phyloP scores from a whole-genome alignment of 2,888 invertebrate species.

The Argyresthia albistria region DNA sequence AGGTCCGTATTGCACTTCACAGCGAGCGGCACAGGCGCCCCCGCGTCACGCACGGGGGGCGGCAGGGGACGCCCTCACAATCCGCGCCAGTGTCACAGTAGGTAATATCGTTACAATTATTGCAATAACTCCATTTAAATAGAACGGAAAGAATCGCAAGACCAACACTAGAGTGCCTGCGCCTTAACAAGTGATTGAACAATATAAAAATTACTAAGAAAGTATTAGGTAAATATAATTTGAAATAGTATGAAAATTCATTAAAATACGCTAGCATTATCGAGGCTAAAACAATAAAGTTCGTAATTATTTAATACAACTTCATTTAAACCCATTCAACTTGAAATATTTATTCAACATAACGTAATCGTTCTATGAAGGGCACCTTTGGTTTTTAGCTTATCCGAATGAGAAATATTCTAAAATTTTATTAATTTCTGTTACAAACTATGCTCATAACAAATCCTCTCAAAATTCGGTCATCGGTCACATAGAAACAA shows the following conservation, averaged over 20 bases:
- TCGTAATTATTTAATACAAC: conserved; percentile 65
- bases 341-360: conserved; percentile 69
- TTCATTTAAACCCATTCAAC: conserved; percentile 67
- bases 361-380: conserved; percentile 76
- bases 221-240: conserved; percentile 70
- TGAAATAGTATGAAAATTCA: conserved; percentile 67
- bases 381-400: conserved; percentile 92
- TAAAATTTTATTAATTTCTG: conserved; percentile 64
- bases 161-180: conserved; percentile 71
- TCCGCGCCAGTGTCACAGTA: conserved; percentile 22
- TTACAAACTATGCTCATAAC: conserved; percentile 62
- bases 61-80: conserved; percentile 7
- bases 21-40: conserved; percentile 16
- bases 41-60: conserved; percentile 24
- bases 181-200: conserved; percentile 69
- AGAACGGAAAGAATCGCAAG: conserved; percentile 45
- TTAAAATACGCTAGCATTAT: conserved; percentile 66
- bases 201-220: conserved; percentile 67
- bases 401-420: conserved; percentile 74
- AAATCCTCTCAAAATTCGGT: conserved; percentile 56
- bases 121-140: conserved; percentile 49
- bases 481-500: conserved; percentile 57
- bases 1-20: conserved; percentile 35
- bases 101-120: conserved; percentile 30
- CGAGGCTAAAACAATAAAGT: conserved; percentile 67